Base-by-base conservation (phyloP, 1,140 invertebrate genomes). In the Zophobas morio region DNA sequence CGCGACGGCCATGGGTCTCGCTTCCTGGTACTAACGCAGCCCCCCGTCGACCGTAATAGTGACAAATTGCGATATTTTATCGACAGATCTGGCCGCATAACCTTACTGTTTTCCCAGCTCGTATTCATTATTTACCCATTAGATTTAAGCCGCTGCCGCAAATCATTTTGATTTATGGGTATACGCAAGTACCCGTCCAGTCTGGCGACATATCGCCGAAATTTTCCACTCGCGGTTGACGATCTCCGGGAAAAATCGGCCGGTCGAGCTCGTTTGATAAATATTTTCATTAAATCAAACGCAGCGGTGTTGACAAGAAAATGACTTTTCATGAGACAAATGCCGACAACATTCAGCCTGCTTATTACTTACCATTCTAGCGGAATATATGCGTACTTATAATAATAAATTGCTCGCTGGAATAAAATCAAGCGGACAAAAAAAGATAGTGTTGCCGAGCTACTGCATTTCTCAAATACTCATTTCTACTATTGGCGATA, bases 61-160 rank as follows among this genome's bases (percentile, higher is more conserved):
- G 60, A 66, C 60, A 66, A 66, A 66, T 66, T 66, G 60, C 60
- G 42, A 66, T 66, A 66, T 40, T 66, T 66, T 66, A 66, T 66
- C 60, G 60, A 66, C 60, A 66, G 60, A 66, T 66, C 60, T 42
- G 8, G 20, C 60, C 37, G 60, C 39, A n/a, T 40, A 42, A 32
- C 60, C 32, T 46, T 66, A 66, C 60, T 40, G 60, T 66, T 66
- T 63, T 66, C 60, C 74, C 70, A 20, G 74, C 70, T 76, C 53
- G 63, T 75, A 79, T 79, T 79, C 77, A 79, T 79, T 79, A 79
- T 75, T 76, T 79, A 51, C n/a, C 60, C 47, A 74, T 75, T 75
- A 78, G 74, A 73, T 74, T 74, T 78, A 71, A 71, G 54, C 53
- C 49, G 70, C 76, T 71, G 77, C 53, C 4, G 74, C 76, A 79